phyloP scores from a whole-genome alignment of 2,888 invertebrate species.

The Brenthis hecate region DNA sequence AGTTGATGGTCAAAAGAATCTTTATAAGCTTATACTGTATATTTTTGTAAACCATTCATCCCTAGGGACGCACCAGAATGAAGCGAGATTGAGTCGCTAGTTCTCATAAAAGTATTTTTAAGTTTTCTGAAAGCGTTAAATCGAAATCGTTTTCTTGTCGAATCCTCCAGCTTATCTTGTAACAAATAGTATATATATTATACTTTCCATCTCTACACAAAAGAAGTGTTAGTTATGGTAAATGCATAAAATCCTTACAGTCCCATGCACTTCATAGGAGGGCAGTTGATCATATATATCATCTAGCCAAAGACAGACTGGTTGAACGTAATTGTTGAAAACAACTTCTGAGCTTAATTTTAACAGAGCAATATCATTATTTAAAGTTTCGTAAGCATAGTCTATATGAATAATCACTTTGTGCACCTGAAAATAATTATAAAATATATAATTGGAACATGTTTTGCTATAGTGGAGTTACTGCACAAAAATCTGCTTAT shows the following conservation, averaged over 20 bases:
- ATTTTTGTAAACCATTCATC: too few species aligned
- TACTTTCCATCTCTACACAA: neutral
- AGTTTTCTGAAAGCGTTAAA: too few species aligned
- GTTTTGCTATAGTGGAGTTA: too few species aligned
- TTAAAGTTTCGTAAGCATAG: constrained; percentile 27
- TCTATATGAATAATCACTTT: constrained; percentile 37
- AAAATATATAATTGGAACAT: neutral
- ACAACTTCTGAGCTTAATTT: constrained; percentile 41
- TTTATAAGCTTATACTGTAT: too few species aligned
- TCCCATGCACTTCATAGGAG: constrained; percentile 23
- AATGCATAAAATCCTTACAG: constrained; percentile 13
- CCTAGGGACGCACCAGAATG: too few species aligned
- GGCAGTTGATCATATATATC: constrained; percentile 22
- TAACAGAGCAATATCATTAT: constrained; percentile 46
- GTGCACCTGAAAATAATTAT: constrained; percentile 19
- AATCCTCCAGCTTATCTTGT: too few species aligned
- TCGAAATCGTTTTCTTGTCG: too few species aligned
- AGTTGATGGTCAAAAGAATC: too few species aligned
- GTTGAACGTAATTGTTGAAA: constrained; percentile 47
- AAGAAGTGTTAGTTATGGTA: neutral
- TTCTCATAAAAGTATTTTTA: too few species aligned
- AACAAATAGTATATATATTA: neutral
- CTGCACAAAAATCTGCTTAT: neutral
- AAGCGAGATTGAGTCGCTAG: too few species aligned
- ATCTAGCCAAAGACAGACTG: constrained; percentile 47